Evolutionary conservation across 2,888 invertebrate genomes (phyloP).

Genomic region (Trachelus tabidus): DNA sequence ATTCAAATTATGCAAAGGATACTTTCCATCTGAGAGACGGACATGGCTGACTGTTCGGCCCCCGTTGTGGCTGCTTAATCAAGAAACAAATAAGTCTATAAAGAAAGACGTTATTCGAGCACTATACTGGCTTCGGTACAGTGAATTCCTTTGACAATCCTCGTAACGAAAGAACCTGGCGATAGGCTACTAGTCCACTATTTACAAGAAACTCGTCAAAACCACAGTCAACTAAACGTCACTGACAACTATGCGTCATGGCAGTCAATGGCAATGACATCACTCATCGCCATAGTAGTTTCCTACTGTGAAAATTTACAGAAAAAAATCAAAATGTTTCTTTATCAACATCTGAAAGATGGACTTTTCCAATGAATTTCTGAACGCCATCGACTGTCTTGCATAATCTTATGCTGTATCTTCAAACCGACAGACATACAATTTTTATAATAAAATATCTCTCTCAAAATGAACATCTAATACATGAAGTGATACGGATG

Average conservation of each 20-base stretch:
- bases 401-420: not conserved
- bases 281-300: slow-evolving; percentile 1
- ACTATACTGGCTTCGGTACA: not conserved
- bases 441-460: not conserved
- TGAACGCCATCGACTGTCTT: not conserved
- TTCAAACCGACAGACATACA: not conserved
- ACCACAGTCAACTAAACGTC: not conserved
- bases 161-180: not conserved
- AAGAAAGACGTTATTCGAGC: not conserved
- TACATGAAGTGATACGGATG: not conserved
- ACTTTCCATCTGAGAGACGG: slow-evolving; percentile 90
- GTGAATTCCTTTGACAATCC: not conserved
- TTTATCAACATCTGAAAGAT: not conserved
- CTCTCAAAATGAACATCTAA: not conserved
- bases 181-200: not conserved
- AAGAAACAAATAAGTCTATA: not conserved
- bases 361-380: not conserved
- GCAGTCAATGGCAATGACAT: not conserved
- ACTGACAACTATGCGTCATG: not conserved
- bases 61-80: slow-evolving; percentile 75
- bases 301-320: not conserved
- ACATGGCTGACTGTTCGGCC: slow-evolving; percentile 80
- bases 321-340: not conserved
- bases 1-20: slow-evolving; percentile 73
- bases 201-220: not conserved